A percentile compares a stretch with the other conserved stretches of the same genome.
Conservation (phyloP, 1,140 invertebrate genomes). For the Atopsyche davidsoni region DNA sequence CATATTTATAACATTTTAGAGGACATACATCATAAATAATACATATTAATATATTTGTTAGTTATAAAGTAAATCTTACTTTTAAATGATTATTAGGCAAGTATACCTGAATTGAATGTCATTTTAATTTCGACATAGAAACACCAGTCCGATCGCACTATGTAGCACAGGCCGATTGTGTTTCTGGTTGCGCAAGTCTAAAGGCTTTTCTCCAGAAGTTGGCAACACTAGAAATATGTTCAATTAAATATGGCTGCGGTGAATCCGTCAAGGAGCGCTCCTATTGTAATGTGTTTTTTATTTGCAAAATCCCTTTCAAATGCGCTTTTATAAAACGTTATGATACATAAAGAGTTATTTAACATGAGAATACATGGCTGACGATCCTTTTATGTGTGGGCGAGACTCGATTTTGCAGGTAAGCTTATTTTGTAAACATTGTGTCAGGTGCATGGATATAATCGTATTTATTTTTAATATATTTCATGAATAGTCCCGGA, state of each 20-base stretch:
- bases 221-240: conserved; percentile 16
- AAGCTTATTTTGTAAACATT: conserved; percentile 23
- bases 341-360: not conserved
- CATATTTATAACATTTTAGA: no score
- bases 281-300: conserved; percentile 16
- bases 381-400: conserved; percentile 15
- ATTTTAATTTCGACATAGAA: no score
- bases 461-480: not conserved
- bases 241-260: conserved; percentile 22
- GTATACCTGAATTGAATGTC: no score
- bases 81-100: no score
- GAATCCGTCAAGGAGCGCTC: conserved; percentile 19
- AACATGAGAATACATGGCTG: conserved; percentile 17
- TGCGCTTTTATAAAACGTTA: conserved; percentile 1
- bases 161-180: no score
- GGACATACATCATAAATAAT: no score
- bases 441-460: conserved; percentile 16
- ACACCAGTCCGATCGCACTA: no score
- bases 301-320: conserved; percentile 12
- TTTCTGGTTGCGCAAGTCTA: no score
- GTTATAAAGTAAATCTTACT: no score
- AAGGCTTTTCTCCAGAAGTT: no score
- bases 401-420: conserved; percentile 16
- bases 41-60: no score
- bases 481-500: no score